Conservation (phyloP, 2,888 invertebrate species). For the Chromoteleia sp. region DNA sequence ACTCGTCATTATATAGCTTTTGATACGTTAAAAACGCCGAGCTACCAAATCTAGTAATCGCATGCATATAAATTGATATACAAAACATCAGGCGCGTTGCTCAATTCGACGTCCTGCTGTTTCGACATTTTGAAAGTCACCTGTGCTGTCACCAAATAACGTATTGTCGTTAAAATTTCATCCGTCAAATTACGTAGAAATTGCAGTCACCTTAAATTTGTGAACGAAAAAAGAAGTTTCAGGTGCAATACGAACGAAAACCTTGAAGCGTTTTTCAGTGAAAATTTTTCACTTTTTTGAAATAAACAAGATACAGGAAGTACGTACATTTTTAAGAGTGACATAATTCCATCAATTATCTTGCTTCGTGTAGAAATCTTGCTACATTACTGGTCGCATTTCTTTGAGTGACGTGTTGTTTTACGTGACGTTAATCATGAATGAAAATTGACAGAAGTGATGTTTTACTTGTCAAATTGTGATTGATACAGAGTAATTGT, state of each 20-base stretch:
- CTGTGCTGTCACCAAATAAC: constrained; percentile 25
- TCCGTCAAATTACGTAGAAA: constrained; percentile 4
- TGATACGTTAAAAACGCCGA: not conserved
- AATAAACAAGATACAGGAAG: not conserved
- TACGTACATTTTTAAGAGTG: not conserved
- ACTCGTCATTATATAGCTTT: too few relatives aligned
- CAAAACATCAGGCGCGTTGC: not conserved
- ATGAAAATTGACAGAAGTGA: constrained; percentile 12
- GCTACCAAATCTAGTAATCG: not conserved
- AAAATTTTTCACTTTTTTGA: not conserved
- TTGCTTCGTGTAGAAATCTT: not conserved
- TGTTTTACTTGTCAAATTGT: not conserved
- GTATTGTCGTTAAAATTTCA: not conserved
- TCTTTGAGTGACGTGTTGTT: not conserved
- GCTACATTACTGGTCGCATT: not conserved
- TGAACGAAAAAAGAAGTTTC: too few relatives aligned
- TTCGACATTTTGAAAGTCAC: constrained; percentile 33
- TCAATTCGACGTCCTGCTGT: constrained; percentile 11
- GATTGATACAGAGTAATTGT: not conserved
- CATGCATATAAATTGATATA: constrained; percentile 4
- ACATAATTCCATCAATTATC: not conserved
- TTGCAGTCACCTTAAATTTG: not conserved
- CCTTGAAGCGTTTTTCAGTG: not conserved
- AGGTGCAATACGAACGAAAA: constrained; percentile 3
- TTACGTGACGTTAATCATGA: constrained; percentile 14